Conservation (phyloP, 2,113 vertebrate species). For the Cyrtonyx montezumae region DNA sequence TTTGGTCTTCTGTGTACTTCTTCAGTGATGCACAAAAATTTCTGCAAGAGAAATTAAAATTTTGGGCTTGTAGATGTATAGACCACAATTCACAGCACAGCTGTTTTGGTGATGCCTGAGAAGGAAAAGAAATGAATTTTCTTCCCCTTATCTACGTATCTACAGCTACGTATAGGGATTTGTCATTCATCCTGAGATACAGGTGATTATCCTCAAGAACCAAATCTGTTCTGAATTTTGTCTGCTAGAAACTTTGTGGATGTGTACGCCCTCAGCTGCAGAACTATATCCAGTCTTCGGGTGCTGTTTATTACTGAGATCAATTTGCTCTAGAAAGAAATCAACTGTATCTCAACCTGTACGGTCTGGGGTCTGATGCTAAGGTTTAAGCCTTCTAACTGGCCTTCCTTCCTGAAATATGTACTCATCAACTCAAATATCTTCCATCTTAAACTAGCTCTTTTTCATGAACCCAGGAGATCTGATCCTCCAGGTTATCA, state of each 20-base stretch:
- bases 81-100: neutral
- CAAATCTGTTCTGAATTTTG: neutral
- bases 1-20: neutral
- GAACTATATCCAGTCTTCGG: neutral
- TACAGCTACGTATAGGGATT: neutral
- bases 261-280: neutral
- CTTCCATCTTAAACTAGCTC: neutral
- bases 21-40: neutral
- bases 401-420: neutral
- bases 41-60: neutral
- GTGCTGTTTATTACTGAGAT: neutral
- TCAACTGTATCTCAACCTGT: neutral
- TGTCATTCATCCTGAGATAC: neutral
- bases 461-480: neutral
- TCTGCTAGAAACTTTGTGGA: neutral
- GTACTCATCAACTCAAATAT: neutral
- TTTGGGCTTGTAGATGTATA: neutral
- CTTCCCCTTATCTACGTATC: neutral
- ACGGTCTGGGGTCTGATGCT: neutral
- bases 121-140: neutral
- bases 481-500: neutral
- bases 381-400: neutral
- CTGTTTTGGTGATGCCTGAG: neutral
- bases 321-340: neutral
- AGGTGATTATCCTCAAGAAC: neutral